phyloP scores from a whole-genome alignment of 2,888 invertebrate species.

The Apodemia hepburni region DNA sequence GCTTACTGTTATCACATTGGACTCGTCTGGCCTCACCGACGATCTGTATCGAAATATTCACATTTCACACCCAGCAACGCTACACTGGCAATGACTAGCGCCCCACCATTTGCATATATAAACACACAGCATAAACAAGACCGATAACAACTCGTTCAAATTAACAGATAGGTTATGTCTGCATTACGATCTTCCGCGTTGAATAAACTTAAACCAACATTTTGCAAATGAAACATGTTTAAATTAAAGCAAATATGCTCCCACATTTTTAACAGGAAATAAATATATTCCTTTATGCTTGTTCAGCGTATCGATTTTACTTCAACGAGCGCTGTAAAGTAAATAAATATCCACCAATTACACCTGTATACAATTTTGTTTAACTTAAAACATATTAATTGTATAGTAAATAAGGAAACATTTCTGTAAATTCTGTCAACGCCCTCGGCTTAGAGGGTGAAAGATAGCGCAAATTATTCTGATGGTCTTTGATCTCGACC shows the following conservation, averaged over 20 bases:
- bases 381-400: neutral
- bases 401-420: neutral
- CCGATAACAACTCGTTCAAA: too few species aligned
- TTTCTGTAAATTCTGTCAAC: neutral
- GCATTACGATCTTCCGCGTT: neutral
- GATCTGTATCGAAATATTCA: too few species aligned
- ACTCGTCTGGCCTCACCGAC: too few species aligned
- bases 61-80: too few species aligned
- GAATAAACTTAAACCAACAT: neutral
- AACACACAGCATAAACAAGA: too few species aligned
- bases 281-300: neutral
- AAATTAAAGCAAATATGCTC: neutral
- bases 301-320: neutral
- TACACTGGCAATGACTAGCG: too few species aligned
- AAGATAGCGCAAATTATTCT: conserved; percentile 57
- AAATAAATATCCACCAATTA: neutral
- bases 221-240: neutral
- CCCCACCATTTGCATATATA: too few species aligned
- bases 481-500: conserved; percentile 63
- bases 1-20: too few species aligned
- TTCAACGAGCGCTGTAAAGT: neutral
- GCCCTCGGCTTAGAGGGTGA: neutral
- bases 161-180: too few species aligned
- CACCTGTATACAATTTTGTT: neutral
- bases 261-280: neutral